Conservation (phyloP, 2,797 vertebrate genomes). For the Cirrhinus mrigala region DNA sequence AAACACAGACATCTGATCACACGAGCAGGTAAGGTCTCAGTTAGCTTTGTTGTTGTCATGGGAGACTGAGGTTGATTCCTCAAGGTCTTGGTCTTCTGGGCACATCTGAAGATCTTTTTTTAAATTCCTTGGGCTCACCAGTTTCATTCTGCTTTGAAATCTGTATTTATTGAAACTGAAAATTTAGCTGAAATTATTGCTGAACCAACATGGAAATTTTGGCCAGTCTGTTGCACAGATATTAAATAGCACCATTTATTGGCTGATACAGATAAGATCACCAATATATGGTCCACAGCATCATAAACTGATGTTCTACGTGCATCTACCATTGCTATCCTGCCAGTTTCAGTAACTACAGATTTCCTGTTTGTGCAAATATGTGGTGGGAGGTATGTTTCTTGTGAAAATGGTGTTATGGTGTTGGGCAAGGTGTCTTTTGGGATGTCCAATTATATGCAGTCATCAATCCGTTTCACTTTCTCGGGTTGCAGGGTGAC, state of each 20-base stretch:
- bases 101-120: conserved; percentile 3
- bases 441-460: conserved; percentile 29
- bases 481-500: conserved; percentile 27
- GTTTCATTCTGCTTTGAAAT: conserved; percentile 11
- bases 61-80: conserved; percentile 11
- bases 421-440: conserved; percentile 11
- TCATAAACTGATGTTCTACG: neutral
- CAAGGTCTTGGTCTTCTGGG: neutral
- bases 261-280: neutral
- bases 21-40: conserved; percentile 82
- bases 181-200: neutral
- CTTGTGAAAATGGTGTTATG: conserved; percentile 15
- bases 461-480: neutral
- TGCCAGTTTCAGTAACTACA: conserved; percentile 27
- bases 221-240: neutral
- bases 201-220: neutral
- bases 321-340: neutral
- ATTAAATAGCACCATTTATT: neutral
- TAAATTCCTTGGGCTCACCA: neutral
- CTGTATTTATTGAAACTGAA: neutral
- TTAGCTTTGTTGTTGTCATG: conserved; percentile 4
- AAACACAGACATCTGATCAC: conserved; percentile 80
- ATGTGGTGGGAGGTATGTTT: neutral
- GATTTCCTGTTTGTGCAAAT: conserved; percentile 16
- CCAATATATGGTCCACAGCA: neutral